A percentile compares a stretch with the other conserved stretches of the same genome.
phyloP scores from a whole-genome alignment of 2,113 vertebrate species.

The Pelmatolapia mariae region DNA sequence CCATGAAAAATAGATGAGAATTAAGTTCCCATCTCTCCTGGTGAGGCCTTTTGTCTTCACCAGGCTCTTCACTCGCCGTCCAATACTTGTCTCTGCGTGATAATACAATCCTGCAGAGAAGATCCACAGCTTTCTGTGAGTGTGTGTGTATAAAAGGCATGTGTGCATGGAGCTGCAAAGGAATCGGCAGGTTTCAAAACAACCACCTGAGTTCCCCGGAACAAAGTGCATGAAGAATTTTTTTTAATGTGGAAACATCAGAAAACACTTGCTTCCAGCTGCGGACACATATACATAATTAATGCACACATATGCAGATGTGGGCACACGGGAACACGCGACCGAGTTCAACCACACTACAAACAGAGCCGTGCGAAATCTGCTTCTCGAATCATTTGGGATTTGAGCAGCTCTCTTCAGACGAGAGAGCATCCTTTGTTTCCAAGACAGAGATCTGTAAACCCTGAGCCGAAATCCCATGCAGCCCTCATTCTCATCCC shows the following conservation, averaged over 20 bases:
- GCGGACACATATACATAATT: conserved; percentile 3
- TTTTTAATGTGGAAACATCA: background rate
- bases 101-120: background rate
- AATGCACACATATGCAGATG: background rate
- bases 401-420: conserved; percentile 31
- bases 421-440: conserved; percentile 27
- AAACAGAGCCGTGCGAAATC: conserved; percentile 2
- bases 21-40: background rate
- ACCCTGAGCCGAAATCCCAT: conserved; percentile 23
- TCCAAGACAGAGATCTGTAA: conserved; percentile 16
- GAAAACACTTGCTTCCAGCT: background rate
- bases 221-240: background rate
- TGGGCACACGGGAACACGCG: background rate
- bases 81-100: background rate
- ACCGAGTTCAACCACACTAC: background rate
- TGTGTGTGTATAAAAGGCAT: background rate
- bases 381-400: conserved; percentile 12
- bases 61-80: background rate
- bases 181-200: background rate
- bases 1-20: conserved; percentile 27
- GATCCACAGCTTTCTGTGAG: background rate
- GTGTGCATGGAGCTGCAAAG: conserved; percentile 16
- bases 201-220: background rate
- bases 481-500: conserved; percentile 21
- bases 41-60: background rate